Evolutionary conservation across 2,113 vertebrate species (phyloP).

Genomic region (Hippocampus zosterae): DNA sequence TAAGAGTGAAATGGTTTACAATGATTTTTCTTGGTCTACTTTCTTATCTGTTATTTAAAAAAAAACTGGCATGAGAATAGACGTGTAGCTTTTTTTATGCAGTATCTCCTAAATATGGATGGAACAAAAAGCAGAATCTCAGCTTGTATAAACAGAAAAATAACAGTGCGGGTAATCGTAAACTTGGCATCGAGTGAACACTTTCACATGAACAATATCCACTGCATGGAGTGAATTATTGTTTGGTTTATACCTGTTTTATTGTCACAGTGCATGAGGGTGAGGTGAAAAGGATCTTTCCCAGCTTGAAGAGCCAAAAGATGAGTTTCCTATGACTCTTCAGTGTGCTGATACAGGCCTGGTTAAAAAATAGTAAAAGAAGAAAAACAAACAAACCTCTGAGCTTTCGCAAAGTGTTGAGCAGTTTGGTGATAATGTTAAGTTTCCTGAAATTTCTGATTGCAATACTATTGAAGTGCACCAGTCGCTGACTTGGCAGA

Average conservation of each 20-base stretch:
- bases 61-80: neutral
- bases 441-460: too few species aligned
- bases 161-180: neutral
- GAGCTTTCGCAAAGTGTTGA: neutral
- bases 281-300: constrained; percentile 10
- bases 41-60: neutral
- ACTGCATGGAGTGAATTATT: neutral
- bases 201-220: neutral
- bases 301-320: constrained; percentile 19
- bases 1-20: too few species aligned
- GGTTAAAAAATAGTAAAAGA: neutral
- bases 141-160: neutral
- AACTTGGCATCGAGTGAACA: neutral
- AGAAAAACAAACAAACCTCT: neutral
- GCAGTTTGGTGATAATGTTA: neutral
- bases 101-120: neutral
- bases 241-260: neutral
- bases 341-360: neutral
- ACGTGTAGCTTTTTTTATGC: neutral
- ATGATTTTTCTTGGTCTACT: too few species aligned
- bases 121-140: neutral
- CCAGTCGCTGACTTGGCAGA: too few species aligned
- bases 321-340: neutral
- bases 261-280: neutral
- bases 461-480: too few species aligned